Evolutionary conservation across 2,888 invertebrate genomes (phyloP), one percentile per base, ranked within the genome.

Genomic region (Maniola hyperantus): DNA sequence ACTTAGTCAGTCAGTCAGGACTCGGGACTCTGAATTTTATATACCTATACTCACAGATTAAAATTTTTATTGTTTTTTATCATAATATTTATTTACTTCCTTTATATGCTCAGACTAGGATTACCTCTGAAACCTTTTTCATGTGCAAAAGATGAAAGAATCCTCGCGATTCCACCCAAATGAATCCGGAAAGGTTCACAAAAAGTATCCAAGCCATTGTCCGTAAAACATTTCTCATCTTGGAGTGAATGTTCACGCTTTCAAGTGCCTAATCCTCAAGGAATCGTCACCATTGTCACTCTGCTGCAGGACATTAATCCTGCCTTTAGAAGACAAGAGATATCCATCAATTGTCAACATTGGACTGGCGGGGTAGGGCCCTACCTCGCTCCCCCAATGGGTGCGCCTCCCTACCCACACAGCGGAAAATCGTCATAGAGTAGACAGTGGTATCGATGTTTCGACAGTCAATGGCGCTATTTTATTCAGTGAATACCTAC

Each of bases 281-380:
- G 79, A 80, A 79, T 83, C 82, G 83, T 81, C 84, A 83, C 84
- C 83, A 89, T 89, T 90, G 89, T 89, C 79, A 77, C 79, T 69
- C 66, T 77, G 74, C 77, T 76, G 80, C 83, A 82, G 83, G 79
- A 81, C 90, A 92, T 92, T 91, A 92, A 91, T 92, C 91, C 89
- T 88, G 89, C 87, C 91, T 90, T 88, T 89, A 83, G 83, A 84
- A 89, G 91, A 91, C 90, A 88, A 88, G 89, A 87, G 89, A 89
- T 88, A 91, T 91, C 91, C 91, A 92, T 92, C 91, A 92, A 89
- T 90, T 91, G 91, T 92, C 91, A 91, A 92, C 91, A 91, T 87
- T 87, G 90, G 88, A 88, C 87, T 85, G 86, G 81, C 79, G 81
- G 83, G 78, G 78, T 68, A 74, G 76, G 75, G 76, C 80, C 81